These are phyloP conservation scores for Agrilus planipennis DNA, from an alignment of 1,140 invertebrate genomes.

Conservation along the genomic window DNA sequence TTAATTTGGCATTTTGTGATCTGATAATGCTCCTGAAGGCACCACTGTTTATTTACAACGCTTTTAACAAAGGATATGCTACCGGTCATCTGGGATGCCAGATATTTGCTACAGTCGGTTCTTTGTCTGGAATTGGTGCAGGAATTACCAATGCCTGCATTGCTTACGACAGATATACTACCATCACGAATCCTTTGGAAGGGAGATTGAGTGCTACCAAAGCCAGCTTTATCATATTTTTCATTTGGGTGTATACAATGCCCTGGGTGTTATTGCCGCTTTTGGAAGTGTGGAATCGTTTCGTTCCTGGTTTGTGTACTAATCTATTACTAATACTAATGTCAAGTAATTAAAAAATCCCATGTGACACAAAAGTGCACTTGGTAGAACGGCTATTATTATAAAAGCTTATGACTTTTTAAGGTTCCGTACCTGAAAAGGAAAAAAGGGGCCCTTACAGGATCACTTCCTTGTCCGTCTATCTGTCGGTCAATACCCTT, in stretches of 20 bases:
- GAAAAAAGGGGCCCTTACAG: too few relatives aligned
- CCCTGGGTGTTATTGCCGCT: constrained; percentile 70
- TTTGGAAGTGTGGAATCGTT: constrained; percentile 69
- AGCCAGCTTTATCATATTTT: constrained; percentile 56
- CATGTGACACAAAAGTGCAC: too few relatives aligned
- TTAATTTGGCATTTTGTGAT: constrained; percentile 77
- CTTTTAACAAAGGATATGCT: constrained; percentile 64
- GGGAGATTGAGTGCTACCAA: constrained; percentile 63
- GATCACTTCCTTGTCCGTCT: too few relatives aligned
- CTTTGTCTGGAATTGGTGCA: constrained; percentile 67
- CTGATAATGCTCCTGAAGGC: constrained; percentile 81
- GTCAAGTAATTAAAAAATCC: too few relatives aligned
- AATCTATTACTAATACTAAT: too few relatives aligned
- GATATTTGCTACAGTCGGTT: constrained; percentile 63
- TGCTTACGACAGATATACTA: constrained; percentile 45
- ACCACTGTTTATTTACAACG: constrained; percentile 79
- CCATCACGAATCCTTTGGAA: constrained; percentile 70
- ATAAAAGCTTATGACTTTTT: too few relatives aligned
- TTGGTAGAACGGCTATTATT: too few relatives aligned
- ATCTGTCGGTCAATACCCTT: too few relatives aligned
- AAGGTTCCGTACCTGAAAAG: too few relatives aligned
- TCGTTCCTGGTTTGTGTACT: constrained; percentile 68
- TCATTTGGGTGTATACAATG: constrained; percentile 65
- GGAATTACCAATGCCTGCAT: constrained; percentile 63
- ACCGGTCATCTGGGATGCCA: constrained; percentile 61